A percentile compares a stretch with the other conserved stretches of the same genome.
Conservation (phyloP, 2,797 vertebrate genomes). For the Xerus rutilus region DNA sequence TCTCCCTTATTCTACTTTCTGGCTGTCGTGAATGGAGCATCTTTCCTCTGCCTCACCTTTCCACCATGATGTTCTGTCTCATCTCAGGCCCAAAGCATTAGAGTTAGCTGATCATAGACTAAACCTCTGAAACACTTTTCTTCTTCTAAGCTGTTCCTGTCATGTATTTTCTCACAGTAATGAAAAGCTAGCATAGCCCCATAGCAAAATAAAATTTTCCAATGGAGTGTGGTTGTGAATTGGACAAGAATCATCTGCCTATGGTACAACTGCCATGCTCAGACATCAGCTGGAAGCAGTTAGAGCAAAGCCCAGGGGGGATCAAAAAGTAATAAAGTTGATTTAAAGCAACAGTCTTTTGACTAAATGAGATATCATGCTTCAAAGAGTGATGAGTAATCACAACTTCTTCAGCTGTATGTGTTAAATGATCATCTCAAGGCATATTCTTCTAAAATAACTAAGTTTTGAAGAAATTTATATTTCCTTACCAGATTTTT, state of each 20-base stretch:
- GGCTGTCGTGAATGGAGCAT: too few relatives aligned
- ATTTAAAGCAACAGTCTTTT: conserved; percentile 24
- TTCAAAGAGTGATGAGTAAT: conserved; percentile 29
- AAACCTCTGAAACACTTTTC: too few relatives aligned
- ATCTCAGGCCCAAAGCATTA: too few relatives aligned
- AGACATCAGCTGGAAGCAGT: too few relatives aligned
- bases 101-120: too few relatives aligned
- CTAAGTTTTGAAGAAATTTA: conserved; percentile 18
- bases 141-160: too few relatives aligned
- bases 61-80: too few relatives aligned
- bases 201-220: not conserved
- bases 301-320: not conserved
- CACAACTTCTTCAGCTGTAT: not conserved
- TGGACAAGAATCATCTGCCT: not conserved
- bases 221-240: accelerated
- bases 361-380: conserved; percentile 22
- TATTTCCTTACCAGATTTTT: not conserved
- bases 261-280: not conserved
- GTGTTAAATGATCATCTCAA: conserved; percentile 12
- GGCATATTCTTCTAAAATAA: conserved; percentile 18
- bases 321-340: conserved; percentile 47
- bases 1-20: too few relatives aligned
- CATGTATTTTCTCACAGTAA: too few relatives aligned
- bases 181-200: too few relatives aligned
- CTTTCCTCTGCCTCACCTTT: too few relatives aligned